Evolutionary conservation across 2,888 invertebrate genomes (phyloP).

Genomic region (Cyaniris semiargus): DNA sequence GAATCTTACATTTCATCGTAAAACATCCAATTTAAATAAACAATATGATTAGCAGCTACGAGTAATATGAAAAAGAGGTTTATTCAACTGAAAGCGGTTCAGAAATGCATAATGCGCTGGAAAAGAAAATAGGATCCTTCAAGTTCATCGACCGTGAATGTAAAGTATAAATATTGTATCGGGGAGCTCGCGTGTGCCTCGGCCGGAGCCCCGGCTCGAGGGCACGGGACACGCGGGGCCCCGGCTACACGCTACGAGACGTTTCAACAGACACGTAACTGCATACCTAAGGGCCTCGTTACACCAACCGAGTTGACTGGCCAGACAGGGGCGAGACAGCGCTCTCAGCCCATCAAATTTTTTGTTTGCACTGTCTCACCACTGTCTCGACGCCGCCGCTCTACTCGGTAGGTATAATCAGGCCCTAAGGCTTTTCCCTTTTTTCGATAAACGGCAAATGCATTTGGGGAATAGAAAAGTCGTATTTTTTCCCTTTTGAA

Average conservation of each 20-base stretch:
- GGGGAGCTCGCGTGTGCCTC: constrained; percentile 54
- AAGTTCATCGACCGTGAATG: constrained; percentile 61
- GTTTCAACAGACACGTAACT: background rate
- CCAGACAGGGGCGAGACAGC: too few relatives aligned
- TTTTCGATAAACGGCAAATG: background rate
- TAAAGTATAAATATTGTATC: constrained; percentile 44
- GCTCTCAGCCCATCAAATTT: too few relatives aligned
- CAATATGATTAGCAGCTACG: constrained; percentile 1
- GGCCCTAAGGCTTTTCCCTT: background rate
- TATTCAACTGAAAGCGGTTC: constrained; percentile 37
- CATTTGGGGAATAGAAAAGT: background rate
- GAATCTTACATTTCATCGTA: background rate
- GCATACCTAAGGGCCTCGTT: background rate
- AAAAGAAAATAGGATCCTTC: constrained; percentile 51
- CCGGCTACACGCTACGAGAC: constrained; percentile 8
- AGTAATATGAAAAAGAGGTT: constrained; percentile 36
- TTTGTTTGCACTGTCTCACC: too few relatives aligned
- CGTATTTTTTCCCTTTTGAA: too few relatives aligned
- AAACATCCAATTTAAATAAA: constrained; percentile 24
- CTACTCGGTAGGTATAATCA: too few relatives aligned
- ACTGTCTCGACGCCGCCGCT: too few relatives aligned
- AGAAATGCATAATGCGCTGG: constrained; percentile 36
- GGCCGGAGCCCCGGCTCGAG: background rate
- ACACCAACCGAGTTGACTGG: too few relatives aligned
- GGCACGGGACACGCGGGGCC: background rate